A percentile compares a stretch with the other conserved stretches of the same genome.
phyloP scores from a whole-genome alignment of 2,797 vertebrate species.

The Craterocephalus amniculus region DNA sequence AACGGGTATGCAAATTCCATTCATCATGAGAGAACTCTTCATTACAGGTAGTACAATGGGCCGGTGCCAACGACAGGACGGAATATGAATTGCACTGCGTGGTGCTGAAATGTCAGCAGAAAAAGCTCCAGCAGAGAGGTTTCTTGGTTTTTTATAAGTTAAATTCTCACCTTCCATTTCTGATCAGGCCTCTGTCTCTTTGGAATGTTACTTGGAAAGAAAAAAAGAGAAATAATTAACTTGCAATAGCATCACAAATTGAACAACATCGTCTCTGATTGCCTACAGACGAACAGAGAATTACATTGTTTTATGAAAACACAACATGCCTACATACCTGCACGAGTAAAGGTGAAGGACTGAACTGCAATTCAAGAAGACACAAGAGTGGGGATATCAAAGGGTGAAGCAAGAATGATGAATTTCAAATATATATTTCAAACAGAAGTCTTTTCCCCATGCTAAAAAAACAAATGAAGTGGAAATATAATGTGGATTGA shows the following conservation, averaged over 20 bases:
- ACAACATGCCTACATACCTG: conserved; percentile 77
- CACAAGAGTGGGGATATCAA: conserved; percentile 1
- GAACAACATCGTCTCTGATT: not conserved
- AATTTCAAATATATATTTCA: not conserved
- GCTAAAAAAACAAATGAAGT: conserved; percentile 4
- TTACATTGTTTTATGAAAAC: conserved; percentile 13
- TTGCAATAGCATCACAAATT: conserved; percentile 12
- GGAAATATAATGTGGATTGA: not conserved
- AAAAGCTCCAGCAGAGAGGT: conserved; percentile 21
- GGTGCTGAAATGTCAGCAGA: conserved; percentile 41
- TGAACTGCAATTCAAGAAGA: conserved; percentile 84
- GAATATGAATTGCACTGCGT: not conserved
- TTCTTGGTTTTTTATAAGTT: conserved; percentile 24
- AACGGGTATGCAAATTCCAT: conserved; percentile 62
- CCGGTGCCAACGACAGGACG: conserved; percentile 34
- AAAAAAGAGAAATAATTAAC: conserved; percentile 20
- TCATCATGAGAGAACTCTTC: conserved; percentile 50
- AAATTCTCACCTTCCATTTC: conserved; percentile 91
- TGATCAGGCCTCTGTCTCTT: conserved; percentile 95
- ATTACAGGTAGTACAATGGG: conserved; percentile 50
- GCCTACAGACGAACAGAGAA: conserved; percentile 9
- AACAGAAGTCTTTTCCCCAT: not conserved
- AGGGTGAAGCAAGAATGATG: conserved; percentile 3
- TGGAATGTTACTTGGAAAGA: conserved; percentile 89
- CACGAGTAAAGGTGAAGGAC: conserved; percentile 88